A percentile compares a stretch with the other conserved stretches of the same genome.
These are phyloP conservation scores for Rhopalosiphum maidis DNA, from an alignment of 1,140 invertebrate genomes.

Conservation along the genomic window DNA sequence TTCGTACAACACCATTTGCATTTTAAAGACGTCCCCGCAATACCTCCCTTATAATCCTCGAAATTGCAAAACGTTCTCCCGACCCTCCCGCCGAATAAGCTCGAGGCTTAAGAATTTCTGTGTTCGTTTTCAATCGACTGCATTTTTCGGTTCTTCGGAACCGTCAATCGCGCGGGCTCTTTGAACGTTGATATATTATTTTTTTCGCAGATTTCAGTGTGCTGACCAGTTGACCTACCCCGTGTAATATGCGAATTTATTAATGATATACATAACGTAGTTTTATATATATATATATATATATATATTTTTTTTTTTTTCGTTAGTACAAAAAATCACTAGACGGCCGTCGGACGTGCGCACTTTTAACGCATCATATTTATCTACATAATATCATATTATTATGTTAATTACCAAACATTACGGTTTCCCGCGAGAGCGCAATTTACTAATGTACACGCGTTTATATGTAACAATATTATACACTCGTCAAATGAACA, in stretches of 20 bases:
- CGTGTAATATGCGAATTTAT: no score
- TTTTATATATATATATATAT: no score
- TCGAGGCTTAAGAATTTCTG: background rate
- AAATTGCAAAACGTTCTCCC: background rate
- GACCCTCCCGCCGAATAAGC: background rate
- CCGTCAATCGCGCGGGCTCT: background rate
- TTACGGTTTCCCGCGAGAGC: background rate
- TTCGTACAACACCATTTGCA: constrained; percentile 13
- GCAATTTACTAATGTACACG: background rate
- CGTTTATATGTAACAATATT: no score
- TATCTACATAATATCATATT: no score
- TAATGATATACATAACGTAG: no score
- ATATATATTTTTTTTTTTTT: no score
- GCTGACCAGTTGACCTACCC: no score
- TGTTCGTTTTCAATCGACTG: background rate
- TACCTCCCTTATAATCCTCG: background rate
- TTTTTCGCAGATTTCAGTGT: no score
- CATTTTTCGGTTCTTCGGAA: background rate
- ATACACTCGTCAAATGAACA: background rate
- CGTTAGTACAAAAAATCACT: background rate
- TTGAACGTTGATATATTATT: no score
- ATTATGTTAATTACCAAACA: background rate
- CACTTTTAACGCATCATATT: background rate
- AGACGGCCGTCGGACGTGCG: background rate
- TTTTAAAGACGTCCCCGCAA: constrained; percentile 17